Evolutionary conservation across 2,113 vertebrate species (phyloP).

Genomic region (Oreocharis arfaki): DNA sequence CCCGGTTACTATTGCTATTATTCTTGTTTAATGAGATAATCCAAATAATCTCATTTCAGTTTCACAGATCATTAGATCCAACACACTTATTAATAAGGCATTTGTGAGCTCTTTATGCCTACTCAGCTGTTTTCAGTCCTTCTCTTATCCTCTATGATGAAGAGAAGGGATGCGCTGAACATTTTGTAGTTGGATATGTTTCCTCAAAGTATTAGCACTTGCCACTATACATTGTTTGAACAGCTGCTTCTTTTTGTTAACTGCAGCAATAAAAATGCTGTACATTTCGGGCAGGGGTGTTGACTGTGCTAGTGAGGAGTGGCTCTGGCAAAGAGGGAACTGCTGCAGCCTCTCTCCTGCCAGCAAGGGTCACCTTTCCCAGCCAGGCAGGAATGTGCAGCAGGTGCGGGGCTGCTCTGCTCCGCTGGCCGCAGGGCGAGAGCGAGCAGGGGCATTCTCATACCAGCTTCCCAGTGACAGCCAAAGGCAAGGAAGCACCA

Average conservation of each 20-base stretch:
- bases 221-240: not conserved
- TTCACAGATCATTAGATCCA: slow-evolving; percentile 60
- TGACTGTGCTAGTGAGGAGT: not conserved
- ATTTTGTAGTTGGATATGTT: not conserved
- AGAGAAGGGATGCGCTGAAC: not conserved
- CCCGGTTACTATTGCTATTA: slow-evolving; percentile 31
- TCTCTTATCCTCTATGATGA: not conserved
- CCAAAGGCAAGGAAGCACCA: not conserved
- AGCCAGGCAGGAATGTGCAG: not conserved
- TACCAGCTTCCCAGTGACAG: not conserved
- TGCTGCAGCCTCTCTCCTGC: not conserved
- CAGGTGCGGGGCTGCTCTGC: not conserved
- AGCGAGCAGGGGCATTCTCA: fast-evolving
- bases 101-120: slow-evolving; percentile 44
- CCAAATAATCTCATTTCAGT: slow-evolving; percentile 64
- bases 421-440: not conserved
- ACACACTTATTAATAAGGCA: slow-evolving; percentile 56
- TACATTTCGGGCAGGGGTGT: not conserved
- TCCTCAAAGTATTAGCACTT: not conserved
- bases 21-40: slow-evolving; percentile 70
- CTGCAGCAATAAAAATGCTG: not conserved
- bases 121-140: slow-evolving; percentile 56
- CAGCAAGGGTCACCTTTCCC: slow-evolving; percentile 35
- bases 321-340: not conserved
- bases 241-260: not conserved